Evolutionary conservation across 2,113 vertebrate species (phyloP), one percentile per base, ranked within the genome.

Genomic region (Zootoca vivipara): DNA sequence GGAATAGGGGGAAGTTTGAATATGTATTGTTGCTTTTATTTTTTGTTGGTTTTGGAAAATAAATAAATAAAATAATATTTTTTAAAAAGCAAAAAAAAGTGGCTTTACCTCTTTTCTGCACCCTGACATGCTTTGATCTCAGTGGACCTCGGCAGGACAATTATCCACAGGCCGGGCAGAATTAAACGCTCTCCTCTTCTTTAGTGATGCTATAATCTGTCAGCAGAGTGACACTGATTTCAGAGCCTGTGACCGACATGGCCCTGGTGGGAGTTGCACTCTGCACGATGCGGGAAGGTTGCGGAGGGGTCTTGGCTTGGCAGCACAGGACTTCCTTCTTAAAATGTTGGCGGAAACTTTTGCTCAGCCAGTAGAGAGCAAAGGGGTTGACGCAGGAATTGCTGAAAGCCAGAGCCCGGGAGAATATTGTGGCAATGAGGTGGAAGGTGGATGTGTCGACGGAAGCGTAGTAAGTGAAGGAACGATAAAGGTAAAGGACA

Each of bases 371-470:
- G 28, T 97, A 98, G 79, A 98, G 96, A 83, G 97, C 97, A 67
- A 97, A 97, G 78, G 97, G 97, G 80, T 98, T 98, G 86, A 97
- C 89, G 0, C 97, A 97, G 82, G 97, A 98, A 93, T 97, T 97
- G 94, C 97, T 97, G 92, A 98, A 98, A 93, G 97, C 97, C 95
- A 98, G 91, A 35, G 96, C 88, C 1, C 96, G 96, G 80, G 97
- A 96, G 24, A 97, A 96, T 85, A 97, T 93, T 22, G 96, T 97
- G 33, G 96, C 90, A 30, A 96, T 52, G 15, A 97, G 95, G 77
- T 97, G 97, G 56, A 96, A 85, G n/a, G 94, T 74, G 78, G 97
- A 97, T 65, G 96, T 93, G 20, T 97, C 95, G 0, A 93, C 83
- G 7, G 95, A 94, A 62, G 94, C 58, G 13, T 96, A 93, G 38